These are phyloP conservation scores for Alloplasta piceator DNA, from an alignment of 2,888 invertebrate species.

Conservation along the genomic window DNA sequence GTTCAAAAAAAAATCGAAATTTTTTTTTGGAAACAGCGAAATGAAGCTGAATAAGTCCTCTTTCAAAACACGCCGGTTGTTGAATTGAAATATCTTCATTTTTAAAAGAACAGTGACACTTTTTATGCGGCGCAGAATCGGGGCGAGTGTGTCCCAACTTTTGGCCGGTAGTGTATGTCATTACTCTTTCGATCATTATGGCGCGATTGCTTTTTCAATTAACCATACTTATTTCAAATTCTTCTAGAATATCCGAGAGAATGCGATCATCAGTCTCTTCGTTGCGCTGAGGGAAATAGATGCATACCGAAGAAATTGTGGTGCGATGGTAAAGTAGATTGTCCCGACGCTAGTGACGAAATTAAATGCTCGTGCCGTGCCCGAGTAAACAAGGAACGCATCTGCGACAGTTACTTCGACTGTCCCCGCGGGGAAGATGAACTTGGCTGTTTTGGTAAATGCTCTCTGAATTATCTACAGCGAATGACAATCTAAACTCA, in stretches of 20 bases:
- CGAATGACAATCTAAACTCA: too few relatives aligned
- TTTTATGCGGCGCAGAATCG: too few relatives aligned
- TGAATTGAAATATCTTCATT: too few relatives aligned
- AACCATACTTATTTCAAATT: too few relatives aligned
- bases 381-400: conserved; percentile 87
- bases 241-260: conserved; percentile 45
- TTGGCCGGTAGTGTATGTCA: too few relatives aligned
- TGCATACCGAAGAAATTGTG: conserved; percentile 86
- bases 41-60: too few relatives aligned
- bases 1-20: too few relatives aligned
- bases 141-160: too few relatives aligned
- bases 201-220: too few relatives aligned
- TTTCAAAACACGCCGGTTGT: too few relatives aligned
- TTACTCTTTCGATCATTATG: not conserved
- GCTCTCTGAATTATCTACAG: not conserved
- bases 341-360: conserved; percentile 92
- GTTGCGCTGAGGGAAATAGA: conserved; percentile 71
- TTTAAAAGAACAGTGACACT: too few relatives aligned
- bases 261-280: conserved; percentile 61
- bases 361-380: conserved; percentile 88
- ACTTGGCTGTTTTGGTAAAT: conserved; percentile 89
- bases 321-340: conserved; percentile 91
- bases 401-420: conserved; percentile 93
- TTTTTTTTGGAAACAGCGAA: too few relatives aligned
- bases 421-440: conserved; percentile 94